Evolutionary conservation across 2,797 vertebrate genomes (phyloP), one percentile per base, ranked within the genome.

Genomic region (Galago senegalensis): DNA sequence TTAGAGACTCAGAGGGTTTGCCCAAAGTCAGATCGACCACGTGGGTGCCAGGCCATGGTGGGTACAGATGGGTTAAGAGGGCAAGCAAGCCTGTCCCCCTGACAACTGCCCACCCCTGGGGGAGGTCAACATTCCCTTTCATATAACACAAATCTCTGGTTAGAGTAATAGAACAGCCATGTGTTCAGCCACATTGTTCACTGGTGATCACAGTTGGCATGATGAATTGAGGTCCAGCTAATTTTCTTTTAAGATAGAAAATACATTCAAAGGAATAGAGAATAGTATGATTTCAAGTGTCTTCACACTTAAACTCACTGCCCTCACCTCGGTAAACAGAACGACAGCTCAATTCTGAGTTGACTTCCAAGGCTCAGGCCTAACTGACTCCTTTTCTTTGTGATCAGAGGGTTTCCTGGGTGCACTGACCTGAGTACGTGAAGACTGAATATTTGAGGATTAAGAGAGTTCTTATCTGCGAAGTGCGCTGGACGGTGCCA

Each of bases 201-300:
- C 72, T 90, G 46, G 63, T 83, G 43, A 58, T 40, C 69, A 40
- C 37, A 58, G 58, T 14, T 87, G 49, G 63, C 17, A 20, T 87
- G 70, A 21, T 82, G 94, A 93, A 13, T 72, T 49, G 53, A 94
- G 37, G 76, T 91, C 65, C 76, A 91, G 84, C 60, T 79, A 67
- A 89, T 93, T 94, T 87, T 91, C 73, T 91, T 81, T 76, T 37
- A 89, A 61, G 21, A 13, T 17, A 1, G 75, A 58, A 95, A 91
- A 89, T 82, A 83, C 75, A 73, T 43, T 37, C 58, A 92, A 61
- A 94, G 80, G 86, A 73, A 75, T 16, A 49, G 81, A 93, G 82
- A 72, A 40, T 69, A 4, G 8, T 80, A 14, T 13, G 31, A 92
- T 79, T 56, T 79, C 73, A 53, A 56, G 31, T 16, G 27, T 29